These are phyloP conservation scores for Steatornis caripensis DNA, from an alignment of 2,113 vertebrate species.

Conservation along the genomic window DNA sequence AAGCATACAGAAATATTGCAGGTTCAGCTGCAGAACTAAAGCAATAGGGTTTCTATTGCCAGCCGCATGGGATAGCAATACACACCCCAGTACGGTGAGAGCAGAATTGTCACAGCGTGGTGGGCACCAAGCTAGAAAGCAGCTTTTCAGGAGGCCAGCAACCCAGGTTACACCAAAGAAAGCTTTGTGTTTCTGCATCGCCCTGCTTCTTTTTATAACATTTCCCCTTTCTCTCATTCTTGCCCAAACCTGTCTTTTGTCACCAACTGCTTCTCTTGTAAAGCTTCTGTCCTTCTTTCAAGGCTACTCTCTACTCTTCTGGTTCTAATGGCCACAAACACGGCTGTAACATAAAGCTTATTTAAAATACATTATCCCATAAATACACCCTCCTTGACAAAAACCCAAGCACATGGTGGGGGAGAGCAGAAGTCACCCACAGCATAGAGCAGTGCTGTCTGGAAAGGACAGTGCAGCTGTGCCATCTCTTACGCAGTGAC, in stretches of 20 bases:
- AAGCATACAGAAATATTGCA: neutral
- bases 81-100: fast-evolving
- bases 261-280: neutral
- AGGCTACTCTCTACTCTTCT: neutral
- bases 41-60: neutral
- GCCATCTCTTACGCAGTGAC: neutral
- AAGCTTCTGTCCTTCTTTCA: neutral
- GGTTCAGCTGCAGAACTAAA: neutral
- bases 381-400: neutral
- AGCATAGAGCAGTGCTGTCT: fast-evolving
- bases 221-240: neutral
- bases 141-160: neutral
- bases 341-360: neutral
- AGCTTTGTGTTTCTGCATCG: neutral
- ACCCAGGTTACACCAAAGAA: neutral
- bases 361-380: neutral
- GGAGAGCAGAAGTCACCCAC: neutral
- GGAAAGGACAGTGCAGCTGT: neutral
- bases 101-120: neutral
- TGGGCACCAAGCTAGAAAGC: neutral
- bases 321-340: neutral
- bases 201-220: neutral
- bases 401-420: neutral
- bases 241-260: neutral
- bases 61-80: neutral